Evolutionary conservation across 2,888 invertebrate genomes (phyloP).

Genomic region (Leucophenga montana): DNA sequence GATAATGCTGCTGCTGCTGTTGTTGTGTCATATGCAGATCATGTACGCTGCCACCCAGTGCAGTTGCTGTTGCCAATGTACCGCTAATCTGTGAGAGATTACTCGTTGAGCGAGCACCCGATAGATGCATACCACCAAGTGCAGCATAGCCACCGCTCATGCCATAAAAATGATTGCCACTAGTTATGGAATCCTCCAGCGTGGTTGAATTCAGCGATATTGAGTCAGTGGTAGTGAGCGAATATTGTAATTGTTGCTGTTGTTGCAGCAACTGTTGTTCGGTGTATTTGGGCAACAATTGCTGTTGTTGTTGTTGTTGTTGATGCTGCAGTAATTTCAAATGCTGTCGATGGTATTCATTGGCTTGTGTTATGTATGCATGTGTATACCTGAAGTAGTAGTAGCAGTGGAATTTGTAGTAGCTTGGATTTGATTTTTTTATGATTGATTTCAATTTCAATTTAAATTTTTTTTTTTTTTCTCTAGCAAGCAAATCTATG

Average conservation of each 20-base stretch:
- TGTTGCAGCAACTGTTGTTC: slow-evolving; percentile 43
- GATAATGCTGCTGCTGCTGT: not conserved
- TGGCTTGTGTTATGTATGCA: slow-evolving; percentile 72
- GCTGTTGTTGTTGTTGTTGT: slow-evolving; percentile 56
- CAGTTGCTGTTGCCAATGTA: not conserved
- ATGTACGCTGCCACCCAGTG: slow-evolving; percentile 22
- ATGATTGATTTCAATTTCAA: slow-evolving; percentile 39
- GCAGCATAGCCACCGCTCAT: not conserved
- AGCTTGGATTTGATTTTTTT: slow-evolving; percentile 19
- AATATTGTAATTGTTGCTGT: slow-evolving; percentile 26
- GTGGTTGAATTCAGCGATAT: slow-evolving; percentile 56
- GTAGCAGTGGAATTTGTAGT: slow-evolving; percentile 39
- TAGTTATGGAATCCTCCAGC: slow-evolving; percentile 50
- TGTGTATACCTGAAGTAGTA: slow-evolving; percentile 70
- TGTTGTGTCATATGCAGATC: slow-evolving; percentile 19
- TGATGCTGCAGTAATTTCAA: slow-evolving; percentile 54
- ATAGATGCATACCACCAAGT: not conserved
- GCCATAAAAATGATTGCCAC: slow-evolving; percentile 15
- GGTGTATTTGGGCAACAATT: slow-evolving; percentile 36
- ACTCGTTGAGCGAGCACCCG: slow-evolving; percentile 51
- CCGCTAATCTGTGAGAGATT: slow-evolving; percentile 56
- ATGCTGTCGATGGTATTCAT: slow-evolving; percentile 71
- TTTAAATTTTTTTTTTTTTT: slow-evolving; percentile 28
- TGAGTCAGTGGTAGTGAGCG: slow-evolving; percentile 27
- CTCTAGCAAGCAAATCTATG: slow-evolving; percentile 38